A percentile compares a stretch with the other conserved stretches of the same genome.
These are phyloP conservation scores for Anas platyrhynchos DNA, from an alignment of 2,113 vertebrate genomes.

Conservation along the genomic window DNA sequence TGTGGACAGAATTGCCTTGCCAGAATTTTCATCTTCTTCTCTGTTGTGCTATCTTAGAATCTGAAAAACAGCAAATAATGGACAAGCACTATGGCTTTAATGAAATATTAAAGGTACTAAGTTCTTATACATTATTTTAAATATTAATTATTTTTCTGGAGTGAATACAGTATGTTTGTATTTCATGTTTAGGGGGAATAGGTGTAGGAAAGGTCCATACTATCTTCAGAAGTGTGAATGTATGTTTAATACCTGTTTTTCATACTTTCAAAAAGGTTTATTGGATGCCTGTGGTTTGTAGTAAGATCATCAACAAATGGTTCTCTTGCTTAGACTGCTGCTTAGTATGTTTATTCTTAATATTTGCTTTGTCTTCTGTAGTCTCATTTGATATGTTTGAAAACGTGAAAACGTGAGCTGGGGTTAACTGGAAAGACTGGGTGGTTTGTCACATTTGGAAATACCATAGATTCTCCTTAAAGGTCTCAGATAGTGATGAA, in stretches of 20 bases:
- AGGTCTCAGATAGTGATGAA: not conserved
- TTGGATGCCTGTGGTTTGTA: not conserved
- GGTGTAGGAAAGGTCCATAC: not conserved
- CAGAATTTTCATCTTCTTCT: conserved; percentile 96
- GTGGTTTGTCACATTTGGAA: not conserved
- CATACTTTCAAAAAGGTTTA: not conserved
- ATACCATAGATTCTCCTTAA: not conserved
- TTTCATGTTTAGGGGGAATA: not conserved
- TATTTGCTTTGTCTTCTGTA: not conserved
- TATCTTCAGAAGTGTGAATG: not conserved
- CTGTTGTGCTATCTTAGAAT: conserved; percentile 95
- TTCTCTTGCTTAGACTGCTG: not conserved
- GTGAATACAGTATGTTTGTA: not conserved
- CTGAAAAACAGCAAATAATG: conserved; percentile 96
- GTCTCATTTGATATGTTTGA: not conserved
- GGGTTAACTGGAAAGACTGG: not conserved
- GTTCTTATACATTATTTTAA: not conserved
- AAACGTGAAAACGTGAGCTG: not conserved
- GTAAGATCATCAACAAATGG: not conserved
- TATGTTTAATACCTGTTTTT: not conserved
- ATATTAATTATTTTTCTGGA: not conserved
- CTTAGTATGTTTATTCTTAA: not conserved
- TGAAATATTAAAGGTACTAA: conserved; percentile 92
- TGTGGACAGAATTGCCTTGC: conserved; percentile 95
- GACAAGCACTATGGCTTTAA: conserved; percentile 95